Percentiles rank a stretch among this genome's conserved stretches.
phyloP scores from a whole-genome alignment of 1,140 invertebrate genomes.

The Cherax destructor region DNA sequence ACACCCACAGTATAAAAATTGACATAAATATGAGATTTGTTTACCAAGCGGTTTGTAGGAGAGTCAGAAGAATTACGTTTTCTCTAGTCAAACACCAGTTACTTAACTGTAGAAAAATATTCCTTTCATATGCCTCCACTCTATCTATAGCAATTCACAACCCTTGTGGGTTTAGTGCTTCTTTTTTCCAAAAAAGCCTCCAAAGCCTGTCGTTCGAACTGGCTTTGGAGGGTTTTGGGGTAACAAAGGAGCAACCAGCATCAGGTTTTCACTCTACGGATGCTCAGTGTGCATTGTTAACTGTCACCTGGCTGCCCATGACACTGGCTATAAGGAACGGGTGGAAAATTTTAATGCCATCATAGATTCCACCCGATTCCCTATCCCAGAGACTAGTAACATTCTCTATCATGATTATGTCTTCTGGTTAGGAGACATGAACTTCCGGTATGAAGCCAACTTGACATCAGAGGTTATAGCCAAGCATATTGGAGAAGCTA shows the following conservation, averaged over 20 bases:
- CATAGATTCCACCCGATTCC: slow-evolving; percentile 81
- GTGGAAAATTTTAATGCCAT: slow-evolving; percentile 92
- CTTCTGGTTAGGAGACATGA: slow-evolving; percentile 96
- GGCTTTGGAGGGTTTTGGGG: slow-evolving; percentile 94
- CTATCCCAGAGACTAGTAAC: slow-evolving; percentile 83
- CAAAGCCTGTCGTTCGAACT: slow-evolving; percentile 91
- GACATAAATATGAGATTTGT: no score
- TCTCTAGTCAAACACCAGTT: no score
- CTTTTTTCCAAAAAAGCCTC: no score
- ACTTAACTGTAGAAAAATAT: no score
- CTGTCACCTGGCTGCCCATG: slow-evolving; percentile 91
- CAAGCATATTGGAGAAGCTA: slow-evolving; percentile 80
- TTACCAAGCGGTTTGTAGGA: no score
- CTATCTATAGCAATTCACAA: no score
- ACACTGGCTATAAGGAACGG: slow-evolving; percentile 85
- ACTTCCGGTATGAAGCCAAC: slow-evolving; percentile 86
- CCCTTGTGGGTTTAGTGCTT: no score
- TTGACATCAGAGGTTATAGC: slow-evolving; percentile 83
- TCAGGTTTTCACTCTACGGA: slow-evolving; percentile 90
- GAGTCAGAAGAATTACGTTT: no score
- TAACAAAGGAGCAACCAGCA: slow-evolving; percentile 94
- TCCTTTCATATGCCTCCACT: no score
- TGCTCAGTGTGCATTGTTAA: slow-evolving; percentile 92
- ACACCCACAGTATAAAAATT: no score
- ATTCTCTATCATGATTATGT: slow-evolving; percentile 96